Conservation (phyloP, 2,797 vertebrate species). For the Scomberomorus guttatus region DNA sequence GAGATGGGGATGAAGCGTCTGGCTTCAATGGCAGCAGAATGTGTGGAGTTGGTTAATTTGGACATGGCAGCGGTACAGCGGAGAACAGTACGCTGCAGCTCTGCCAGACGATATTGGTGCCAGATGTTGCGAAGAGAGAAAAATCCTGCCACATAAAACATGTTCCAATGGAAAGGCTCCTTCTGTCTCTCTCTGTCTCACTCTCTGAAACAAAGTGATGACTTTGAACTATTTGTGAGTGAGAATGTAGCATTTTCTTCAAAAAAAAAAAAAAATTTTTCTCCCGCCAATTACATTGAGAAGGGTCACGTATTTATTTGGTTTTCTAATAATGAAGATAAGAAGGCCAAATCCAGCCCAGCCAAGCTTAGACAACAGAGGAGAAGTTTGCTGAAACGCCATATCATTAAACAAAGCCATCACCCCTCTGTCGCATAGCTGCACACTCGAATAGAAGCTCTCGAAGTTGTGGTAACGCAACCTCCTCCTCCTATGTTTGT, state of each 20-base stretch:
- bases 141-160: constrained; percentile 87
- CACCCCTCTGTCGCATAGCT: background rate
- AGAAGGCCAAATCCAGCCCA: constrained; percentile 16
- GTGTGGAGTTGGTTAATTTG: constrained; percentile 89
- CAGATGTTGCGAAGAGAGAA: constrained; percentile 89
- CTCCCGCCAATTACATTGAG: constrained; percentile 70
- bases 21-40: constrained; percentile 84
- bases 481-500: constrained; percentile 45
- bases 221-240: constrained; percentile 77
- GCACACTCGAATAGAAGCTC: constrained; percentile 20
- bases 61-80: constrained; percentile 87
- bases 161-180: constrained; percentile 82
- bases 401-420: constrained; percentile 16
- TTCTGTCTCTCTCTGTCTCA: constrained; percentile 51
- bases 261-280: constrained; percentile 53
- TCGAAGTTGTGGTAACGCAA: constrained; percentile 37
- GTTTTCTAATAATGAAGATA: constrained; percentile 43
- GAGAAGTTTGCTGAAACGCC: constrained; percentile 15
- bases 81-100: constrained; percentile 81
- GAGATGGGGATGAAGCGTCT: constrained; percentile 71
- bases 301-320: constrained; percentile 15
- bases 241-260: constrained; percentile 60
- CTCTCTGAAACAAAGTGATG: constrained; percentile 71
- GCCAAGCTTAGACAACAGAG: constrained; percentile 7
- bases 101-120: constrained; percentile 88